Base-by-base conservation (phyloP, 2,888 invertebrate genomes). In the Myopa testacea region DNA sequence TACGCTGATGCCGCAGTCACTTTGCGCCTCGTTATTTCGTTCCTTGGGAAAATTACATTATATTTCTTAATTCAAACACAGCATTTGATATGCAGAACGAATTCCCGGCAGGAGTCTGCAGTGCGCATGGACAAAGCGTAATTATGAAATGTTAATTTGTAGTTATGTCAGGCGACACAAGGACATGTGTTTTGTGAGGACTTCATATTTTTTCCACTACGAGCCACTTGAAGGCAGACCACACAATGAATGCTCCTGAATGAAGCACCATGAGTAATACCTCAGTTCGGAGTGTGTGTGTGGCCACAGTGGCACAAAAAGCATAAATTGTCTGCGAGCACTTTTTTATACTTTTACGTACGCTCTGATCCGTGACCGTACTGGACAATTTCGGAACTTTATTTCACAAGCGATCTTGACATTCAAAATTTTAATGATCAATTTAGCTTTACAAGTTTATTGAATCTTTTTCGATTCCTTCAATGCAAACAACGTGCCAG, bases 1-100 rank as follows among this genome's bases (percentile, higher is more conserved):
- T 55, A 14, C 3, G 55, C 55, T 16, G 16, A 14, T 14, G 55
- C 55, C n/a, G 55, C 14, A n/a, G 10, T 4, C n/a, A 14, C 14
- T 16, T n/a, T 55, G 55, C 16, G 55, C 0, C n/a, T 14, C 55
- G 55, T n/a, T 14, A 16, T 55, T 55, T 4, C 55, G 6, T 55
- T 14, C 55, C 8, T 14, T 55, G 6, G n/a, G n/a, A 55, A 55
- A n/a, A 16, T 16, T 62, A n/a, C 62, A 4, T 62, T 62, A n/a
- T 19, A 4, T 62, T 62, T 37, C 55, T 58, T 58, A n/a, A 26
- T 70, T 26, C 37, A 10, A 52, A 50, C 52, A 19, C 67, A 75
- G 69, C 75, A 69, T 75, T 68, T 69, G 75, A 75, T 75, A 75
- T 75, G 75, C 75, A 75, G 68, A 69, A 62, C 75, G 75, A 75